Evolutionary conservation across 2,888 invertebrate genomes (phyloP).

Genomic region (Macroteleia sp.): DNA sequence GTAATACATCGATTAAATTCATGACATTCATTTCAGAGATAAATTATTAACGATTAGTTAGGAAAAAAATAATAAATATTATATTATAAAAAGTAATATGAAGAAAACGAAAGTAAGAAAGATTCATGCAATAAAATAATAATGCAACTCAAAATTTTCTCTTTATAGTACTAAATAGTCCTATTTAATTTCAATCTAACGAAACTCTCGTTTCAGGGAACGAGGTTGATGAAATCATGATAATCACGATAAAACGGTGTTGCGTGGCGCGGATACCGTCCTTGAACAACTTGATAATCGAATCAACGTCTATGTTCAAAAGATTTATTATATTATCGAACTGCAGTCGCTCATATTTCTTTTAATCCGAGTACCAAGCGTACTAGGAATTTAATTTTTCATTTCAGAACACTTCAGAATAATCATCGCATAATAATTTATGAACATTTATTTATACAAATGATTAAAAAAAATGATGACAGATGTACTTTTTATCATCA

Average conservation of each 20-base stretch:
- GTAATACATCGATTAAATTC: too few relatives aligned
- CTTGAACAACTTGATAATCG: slow-evolving; percentile 56
- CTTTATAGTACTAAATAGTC: slow-evolving; percentile 32
- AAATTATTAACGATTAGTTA: too few relatives aligned
- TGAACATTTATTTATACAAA: slow-evolving; percentile 36
- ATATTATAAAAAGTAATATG: too few relatives aligned
- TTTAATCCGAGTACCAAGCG: slow-evolving; percentile 22
- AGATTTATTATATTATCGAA: slow-evolving; percentile 60
- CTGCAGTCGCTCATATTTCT: slow-evolving; percentile 48
- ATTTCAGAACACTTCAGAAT: slow-evolving; percentile 38
- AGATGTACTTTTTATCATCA: too few relatives aligned
- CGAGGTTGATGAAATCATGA: slow-evolving; percentile 39
- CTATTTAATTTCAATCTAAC: slow-evolving; percentile 31
- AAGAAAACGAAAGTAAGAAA: too few relatives aligned
- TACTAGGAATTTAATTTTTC: slow-evolving; percentile 38
- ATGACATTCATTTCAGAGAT: too few relatives aligned
- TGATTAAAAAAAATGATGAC: too few relatives aligned
- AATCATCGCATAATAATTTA: slow-evolving; percentile 18
- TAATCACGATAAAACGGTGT: slow-evolving; percentile 46
- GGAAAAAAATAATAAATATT: too few relatives aligned
- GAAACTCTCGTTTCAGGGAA: slow-evolving; percentile 24
- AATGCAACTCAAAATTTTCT: slow-evolving; percentile 9
- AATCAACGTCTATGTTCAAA: slow-evolving; percentile 32
- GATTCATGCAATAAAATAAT: neutral
- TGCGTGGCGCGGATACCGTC: slow-evolving; percentile 43